Evolutionary conservation across 1,140 invertebrate species (phyloP), one percentile per base, ranked within the genome.

Genomic region (Chymomyza costata): DNA sequence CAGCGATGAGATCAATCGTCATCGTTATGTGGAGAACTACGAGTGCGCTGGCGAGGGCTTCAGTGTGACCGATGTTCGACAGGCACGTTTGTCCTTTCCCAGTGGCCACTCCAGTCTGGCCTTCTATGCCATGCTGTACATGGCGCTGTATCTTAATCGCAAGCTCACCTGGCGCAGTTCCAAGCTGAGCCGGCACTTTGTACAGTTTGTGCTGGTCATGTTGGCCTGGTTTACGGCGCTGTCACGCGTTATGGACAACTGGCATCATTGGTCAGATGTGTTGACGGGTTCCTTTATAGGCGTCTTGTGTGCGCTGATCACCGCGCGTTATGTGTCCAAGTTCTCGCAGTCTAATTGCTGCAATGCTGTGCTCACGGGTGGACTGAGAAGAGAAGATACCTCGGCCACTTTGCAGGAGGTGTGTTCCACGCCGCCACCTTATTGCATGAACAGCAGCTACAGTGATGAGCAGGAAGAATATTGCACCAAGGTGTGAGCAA

Each of bases 21-120:
- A 90, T 82, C 85, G 83, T 46, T 94, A 93, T 68, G 90, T 93
- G 30, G 88, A 88, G 41, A 66, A 90, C 47, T 93, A 91, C 70
- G 86, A 82, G 13, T 94, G 93, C 65, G 86, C 84, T 1, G 88
- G 87, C 6, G 78, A 87, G 21, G 90, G 91, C 32, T 84, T 45
- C 19, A 83, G 88, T 6, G 48, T 65, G 6, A 88, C 87, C 45
- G 82, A 90, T 16, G 80, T 92, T 35, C 91, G 92, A 45, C 91
- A 93, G 82, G 86, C 92, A 84, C 89, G 92, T 64, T 87, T 94
- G 31, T 94, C 93, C 3, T 95, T 95, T 85, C 93, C 93, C 35
- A 94, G 93, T 46, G 93, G 93, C 6, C 93, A 95, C 84, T 93
- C 93, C 1, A 93, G 92, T 6, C 91, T 94, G 85, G 90, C 91